These are phyloP conservation scores for Neomorphus geoffroyi DNA, from an alignment of 2,797 vertebrate species.

Conservation along the genomic window DNA sequence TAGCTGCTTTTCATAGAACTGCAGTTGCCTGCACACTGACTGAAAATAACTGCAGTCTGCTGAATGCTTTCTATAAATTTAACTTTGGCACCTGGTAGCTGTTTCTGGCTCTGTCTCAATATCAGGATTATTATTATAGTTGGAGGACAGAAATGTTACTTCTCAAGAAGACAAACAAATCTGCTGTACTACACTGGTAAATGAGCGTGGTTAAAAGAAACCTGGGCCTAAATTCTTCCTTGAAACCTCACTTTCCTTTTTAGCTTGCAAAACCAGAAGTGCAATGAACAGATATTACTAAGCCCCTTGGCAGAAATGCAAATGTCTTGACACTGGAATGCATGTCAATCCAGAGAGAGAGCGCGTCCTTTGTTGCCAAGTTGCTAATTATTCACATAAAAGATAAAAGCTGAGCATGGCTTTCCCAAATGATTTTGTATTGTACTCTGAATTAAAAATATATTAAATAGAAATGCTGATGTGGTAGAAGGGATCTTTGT, in stretches of 20 bases:
- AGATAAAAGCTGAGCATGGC: conserved; percentile 4
- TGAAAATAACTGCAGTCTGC: neutral
- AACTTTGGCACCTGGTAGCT: neutral
- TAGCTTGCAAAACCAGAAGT: neutral
- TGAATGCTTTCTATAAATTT: neutral
- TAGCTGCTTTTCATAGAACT: neutral
- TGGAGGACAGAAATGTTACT: neutral
- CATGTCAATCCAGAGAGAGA: neutral
- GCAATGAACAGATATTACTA: neutral
- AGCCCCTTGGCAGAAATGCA: neutral
- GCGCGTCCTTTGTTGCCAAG: neutral
- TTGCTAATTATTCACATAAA: conserved; percentile 21
- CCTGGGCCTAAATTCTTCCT: neutral
- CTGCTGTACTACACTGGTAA: neutral
- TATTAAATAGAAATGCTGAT: conserved; percentile 12
- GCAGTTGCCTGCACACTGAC: neutral
- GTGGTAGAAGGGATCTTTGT: neutral
- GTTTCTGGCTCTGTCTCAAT: neutral
- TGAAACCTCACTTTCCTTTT: neutral
- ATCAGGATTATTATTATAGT: neutral
- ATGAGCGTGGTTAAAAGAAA: neutral
- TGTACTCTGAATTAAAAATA: conserved; percentile 40
- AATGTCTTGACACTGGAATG: neutral
- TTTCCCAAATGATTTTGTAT: conserved; percentile 33
- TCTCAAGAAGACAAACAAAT: neutral